Percentiles rank a stretch among this genome's conserved stretches.
Evolutionary conservation across 2,888 invertebrate genomes (phyloP).

Genomic region (Parochlus steinenii): DNA sequence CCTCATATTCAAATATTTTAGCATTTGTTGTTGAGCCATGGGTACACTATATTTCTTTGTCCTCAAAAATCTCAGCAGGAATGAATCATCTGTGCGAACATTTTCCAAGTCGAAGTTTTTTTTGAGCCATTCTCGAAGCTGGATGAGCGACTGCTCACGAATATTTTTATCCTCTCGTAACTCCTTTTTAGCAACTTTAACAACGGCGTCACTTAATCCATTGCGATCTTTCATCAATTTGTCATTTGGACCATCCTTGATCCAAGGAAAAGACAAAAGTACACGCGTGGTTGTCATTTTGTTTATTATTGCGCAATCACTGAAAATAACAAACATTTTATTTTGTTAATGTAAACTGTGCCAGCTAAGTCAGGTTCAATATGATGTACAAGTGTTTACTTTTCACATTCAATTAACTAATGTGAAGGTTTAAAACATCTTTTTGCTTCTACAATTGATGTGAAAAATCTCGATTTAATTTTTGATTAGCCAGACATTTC

Average conservation of each 20-base stretch:
- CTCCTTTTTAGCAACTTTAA: conserved; percentile 43
- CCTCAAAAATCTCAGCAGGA: conserved; percentile 56
- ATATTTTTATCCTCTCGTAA: conserved; percentile 50
- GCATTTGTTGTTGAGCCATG: conserved; percentile 58
- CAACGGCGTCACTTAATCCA: conserved; percentile 18
- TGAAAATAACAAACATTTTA: too few relatives aligned
- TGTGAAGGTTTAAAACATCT: too few relatives aligned
- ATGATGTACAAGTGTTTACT: too few relatives aligned
- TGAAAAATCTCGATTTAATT: too few relatives aligned
- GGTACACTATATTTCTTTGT: conserved; percentile 64
- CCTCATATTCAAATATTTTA: conserved; percentile 60
- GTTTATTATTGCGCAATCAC: too few relatives aligned
- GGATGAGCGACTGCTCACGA: conserved; percentile 43
- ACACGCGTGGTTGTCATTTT: conserved; percentile 23
- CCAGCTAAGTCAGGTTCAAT: too few relatives aligned
- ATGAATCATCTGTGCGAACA: conserved; percentile 50
- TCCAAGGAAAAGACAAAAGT: conserved; percentile 22
- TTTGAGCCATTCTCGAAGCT: conserved; percentile 51
- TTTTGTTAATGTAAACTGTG: too few relatives aligned
- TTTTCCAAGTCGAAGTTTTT: conserved; percentile 52
- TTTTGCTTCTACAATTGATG: too few relatives aligned
- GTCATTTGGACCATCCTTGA: conserved; percentile 12
- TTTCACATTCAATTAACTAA: too few relatives aligned
- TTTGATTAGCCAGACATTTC: too few relatives aligned
- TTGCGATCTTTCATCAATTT: conserved; percentile 1